phyloP scores from a whole-genome alignment of 2,113 vertebrate species.

The Calcarius ornatus region DNA sequence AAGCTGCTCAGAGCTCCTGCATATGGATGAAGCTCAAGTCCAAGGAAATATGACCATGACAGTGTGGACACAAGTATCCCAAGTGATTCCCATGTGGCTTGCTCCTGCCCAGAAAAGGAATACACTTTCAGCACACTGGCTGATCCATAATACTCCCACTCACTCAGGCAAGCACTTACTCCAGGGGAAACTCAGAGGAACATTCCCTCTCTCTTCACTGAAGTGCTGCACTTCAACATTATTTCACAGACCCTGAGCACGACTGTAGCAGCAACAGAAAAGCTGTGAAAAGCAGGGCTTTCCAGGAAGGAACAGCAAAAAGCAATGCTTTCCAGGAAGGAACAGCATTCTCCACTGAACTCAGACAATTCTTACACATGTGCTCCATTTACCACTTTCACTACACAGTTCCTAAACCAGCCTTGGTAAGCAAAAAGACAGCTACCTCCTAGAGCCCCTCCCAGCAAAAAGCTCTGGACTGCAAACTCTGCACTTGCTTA shows the following conservation, averaged over 20 bases:
- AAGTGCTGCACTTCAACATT: neutral
- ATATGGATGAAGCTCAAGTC: neutral
- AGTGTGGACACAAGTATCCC: neutral
- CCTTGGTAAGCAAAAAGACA: slow-evolving; percentile 7
- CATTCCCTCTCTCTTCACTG: neutral
- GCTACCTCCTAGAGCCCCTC: neutral
- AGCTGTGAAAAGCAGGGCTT: neutral
- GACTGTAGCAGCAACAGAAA: neutral
- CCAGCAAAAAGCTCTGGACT: neutral
- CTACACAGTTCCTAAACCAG: neutral
- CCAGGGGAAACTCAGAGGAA: neutral
- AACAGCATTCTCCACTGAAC: neutral
- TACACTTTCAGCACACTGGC: neutral
- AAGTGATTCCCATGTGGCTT: neutral
- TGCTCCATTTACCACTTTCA: neutral
- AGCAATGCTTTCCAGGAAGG: neutral
- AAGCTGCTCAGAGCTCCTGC: slow-evolving; percentile 6
- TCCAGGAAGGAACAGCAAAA: neutral
- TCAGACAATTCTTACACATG: neutral
- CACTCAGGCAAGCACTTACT: neutral
- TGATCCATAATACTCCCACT: neutral
- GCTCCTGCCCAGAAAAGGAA: neutral
- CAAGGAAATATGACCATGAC: neutral
- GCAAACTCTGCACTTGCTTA: neutral
- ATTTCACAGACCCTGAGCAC: neutral